Evolutionary conservation across 2,113 vertebrate species (phyloP).

Genomic region (Corvus cornix): DNA sequence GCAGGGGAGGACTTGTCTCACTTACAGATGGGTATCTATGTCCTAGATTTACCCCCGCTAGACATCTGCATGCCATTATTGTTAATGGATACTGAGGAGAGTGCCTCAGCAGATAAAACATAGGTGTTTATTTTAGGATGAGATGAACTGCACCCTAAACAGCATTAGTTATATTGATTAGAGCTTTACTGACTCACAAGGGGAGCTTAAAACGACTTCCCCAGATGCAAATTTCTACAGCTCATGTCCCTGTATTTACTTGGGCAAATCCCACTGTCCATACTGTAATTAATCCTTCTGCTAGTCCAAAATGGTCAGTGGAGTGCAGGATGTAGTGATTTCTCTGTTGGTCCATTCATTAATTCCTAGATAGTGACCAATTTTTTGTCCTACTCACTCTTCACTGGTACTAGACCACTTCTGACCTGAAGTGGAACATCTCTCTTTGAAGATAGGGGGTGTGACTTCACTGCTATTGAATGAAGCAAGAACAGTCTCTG

Average conservation of each 20-base stretch:
- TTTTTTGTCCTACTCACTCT: neutral
- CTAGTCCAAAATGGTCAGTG: neutral
- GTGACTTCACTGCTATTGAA: rapidly evolving
- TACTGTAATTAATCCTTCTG: neutral
- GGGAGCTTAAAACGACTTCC: conserved; percentile 18
- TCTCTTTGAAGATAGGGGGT: neutral
- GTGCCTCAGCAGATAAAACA: conserved; percentile 22
- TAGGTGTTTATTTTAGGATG: conserved; percentile 45
- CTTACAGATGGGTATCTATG: neutral
- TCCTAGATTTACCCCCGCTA: neutral
- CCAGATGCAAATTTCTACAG: conserved; percentile 4
- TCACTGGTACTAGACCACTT: neutral
- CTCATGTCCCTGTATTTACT: neutral
- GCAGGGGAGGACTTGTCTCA: neutral
- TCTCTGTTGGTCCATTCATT: neutral
- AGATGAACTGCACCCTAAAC: conserved; percentile 50
- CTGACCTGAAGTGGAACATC: neutral
- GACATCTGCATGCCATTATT: neutral
- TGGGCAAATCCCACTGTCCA: conserved; percentile 29
- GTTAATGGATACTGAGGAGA: conserved; percentile 12
- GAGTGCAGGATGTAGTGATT: neutral
- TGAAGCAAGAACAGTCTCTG: neutral
- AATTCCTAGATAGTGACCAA: neutral
- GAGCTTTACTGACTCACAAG: conserved; percentile 20
- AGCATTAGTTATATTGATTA: conserved; percentile 58